Evolutionary conservation across 2,888 invertebrate species (phyloP).

Genomic region (Acanthococcus lagerstroemiae): DNA sequence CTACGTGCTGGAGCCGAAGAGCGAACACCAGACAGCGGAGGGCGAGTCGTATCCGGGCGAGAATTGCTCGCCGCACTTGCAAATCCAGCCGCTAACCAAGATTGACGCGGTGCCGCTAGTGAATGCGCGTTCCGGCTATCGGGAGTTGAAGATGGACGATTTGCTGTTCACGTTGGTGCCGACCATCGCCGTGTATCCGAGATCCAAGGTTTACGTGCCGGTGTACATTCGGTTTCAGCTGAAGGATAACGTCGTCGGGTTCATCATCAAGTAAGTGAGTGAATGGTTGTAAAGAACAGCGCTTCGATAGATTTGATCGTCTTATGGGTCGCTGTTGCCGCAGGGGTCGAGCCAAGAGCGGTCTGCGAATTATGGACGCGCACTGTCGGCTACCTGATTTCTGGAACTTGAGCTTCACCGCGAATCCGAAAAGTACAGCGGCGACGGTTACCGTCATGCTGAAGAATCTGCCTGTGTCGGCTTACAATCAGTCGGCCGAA

Average conservation of each 20-base stretch:
- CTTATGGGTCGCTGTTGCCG: too few relatives aligned
- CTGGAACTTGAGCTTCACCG: conserved; percentile 83
- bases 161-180: conserved; percentile 76
- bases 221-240: conserved; percentile 70
- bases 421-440: conserved; percentile 72
- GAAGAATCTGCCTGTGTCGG: conserved; percentile 22
- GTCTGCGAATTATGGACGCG: conserved; percentile 72
- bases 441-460: conserved; percentile 79
- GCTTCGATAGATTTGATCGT: too few relatives aligned
- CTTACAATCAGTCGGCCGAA: conserved; percentile 17
- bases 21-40: conserved; percentile 47
- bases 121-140: conserved; percentile 67
- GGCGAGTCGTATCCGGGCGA: conserved; percentile 43
- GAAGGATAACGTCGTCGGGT: conserved; percentile 55
- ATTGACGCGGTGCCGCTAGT: conserved; percentile 59
- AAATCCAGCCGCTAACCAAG: conserved; percentile 57
- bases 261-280: conserved; percentile 69
- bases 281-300: background rate
- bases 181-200: conserved; percentile 77
- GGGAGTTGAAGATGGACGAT: conserved; percentile 73
- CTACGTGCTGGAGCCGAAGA: conserved; percentile 64
- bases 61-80: conserved; percentile 51
- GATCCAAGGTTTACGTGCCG: conserved; percentile 80
- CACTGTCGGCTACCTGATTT: conserved; percentile 59
- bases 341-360: conserved; percentile 83